These are phyloP conservation scores for Adineta ricciae DNA, from an alignment of 2,888 invertebrate genomes.

Conservation along the genomic window DNA sequence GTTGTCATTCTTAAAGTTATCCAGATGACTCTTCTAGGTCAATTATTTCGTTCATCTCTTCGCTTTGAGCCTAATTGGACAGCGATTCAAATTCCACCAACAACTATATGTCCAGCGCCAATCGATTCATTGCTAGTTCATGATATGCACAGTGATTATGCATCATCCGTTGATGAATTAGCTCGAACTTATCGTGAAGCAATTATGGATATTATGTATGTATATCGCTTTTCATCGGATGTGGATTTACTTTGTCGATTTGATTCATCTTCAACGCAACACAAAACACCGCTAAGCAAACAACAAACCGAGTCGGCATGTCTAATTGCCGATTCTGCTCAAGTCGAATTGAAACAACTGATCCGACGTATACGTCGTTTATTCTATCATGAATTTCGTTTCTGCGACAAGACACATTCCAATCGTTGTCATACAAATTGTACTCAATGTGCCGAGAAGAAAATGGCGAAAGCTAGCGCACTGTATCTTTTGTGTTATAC, in stretches of 20 bases:
- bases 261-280: not conserved
- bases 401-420: not conserved
- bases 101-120: not conserved
- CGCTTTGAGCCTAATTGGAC: slow-evolving; percentile 6
- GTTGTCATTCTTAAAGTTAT: not conserved
- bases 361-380: not conserved
- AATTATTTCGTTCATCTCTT: slow-evolving; percentile 15
- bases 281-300: not conserved
- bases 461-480: slow-evolving; percentile 9
- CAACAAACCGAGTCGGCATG: not conserved
- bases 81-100: not conserved
- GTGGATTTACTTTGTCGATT: slow-evolving; percentile 13
- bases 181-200: not conserved
- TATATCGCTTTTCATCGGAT: slow-evolving; percentile 1
- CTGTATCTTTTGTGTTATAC: not conserved
- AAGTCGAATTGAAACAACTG: not conserved
- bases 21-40: not conserved
- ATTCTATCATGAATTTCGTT: slow-evolving; percentile 17
- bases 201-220: slow-evolving; percentile 16
- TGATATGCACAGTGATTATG: not conserved
- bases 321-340: slow-evolving; percentile 4
- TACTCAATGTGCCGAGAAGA: not conserved
- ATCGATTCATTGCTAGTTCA: not conserved
- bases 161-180: not conserved
- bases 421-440: not conserved